These are phyloP conservation scores for Gymnocheta viridis DNA, from an alignment of 2,888 invertebrate species.

Conservation along the genomic window DNA sequence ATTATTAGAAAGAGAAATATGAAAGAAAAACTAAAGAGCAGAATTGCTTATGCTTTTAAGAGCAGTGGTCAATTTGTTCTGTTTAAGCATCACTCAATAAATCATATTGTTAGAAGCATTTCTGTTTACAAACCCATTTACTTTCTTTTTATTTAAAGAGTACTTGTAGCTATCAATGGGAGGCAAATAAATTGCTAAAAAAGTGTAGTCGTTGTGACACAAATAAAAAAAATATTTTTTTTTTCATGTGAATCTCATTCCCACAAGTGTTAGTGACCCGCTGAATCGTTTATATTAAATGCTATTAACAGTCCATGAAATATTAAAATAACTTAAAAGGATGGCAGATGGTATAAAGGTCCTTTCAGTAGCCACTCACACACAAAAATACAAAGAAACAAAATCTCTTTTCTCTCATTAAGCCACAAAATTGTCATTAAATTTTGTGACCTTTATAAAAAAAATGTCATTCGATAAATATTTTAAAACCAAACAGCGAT, in stretches of 20 bases:
- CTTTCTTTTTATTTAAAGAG: background rate
- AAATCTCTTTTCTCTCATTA: background rate
- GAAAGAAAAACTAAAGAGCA: background rate
- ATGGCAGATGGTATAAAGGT: background rate
- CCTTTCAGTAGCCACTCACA: background rate
- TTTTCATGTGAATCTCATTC: background rate
- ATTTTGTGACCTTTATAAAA: background rate
- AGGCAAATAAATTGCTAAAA: slow-evolving; percentile 15
- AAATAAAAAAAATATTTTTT: background rate
- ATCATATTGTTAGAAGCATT: background rate
- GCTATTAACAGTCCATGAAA: slow-evolving; percentile 9
- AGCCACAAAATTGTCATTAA: too few species aligned
- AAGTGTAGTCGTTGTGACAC: background rate
- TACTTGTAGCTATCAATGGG: slow-evolving; percentile 3
- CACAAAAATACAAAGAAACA: background rate
- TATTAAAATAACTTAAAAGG: slow-evolving; percentile 1
- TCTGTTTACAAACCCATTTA: background rate
- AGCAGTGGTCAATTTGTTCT: background rate
- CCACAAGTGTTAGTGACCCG: slow-evolving; percentile 2
- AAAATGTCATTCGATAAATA: background rate
- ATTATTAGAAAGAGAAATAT: background rate
- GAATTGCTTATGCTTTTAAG: background rate
- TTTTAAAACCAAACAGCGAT: background rate
- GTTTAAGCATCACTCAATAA: background rate
- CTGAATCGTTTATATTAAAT: slow-evolving; percentile 23